A percentile compares a stretch with the other conserved stretches of the same genome.
Evolutionary conservation across 2,797 vertebrate species (phyloP).

Genomic region (Tinamus major): DNA sequence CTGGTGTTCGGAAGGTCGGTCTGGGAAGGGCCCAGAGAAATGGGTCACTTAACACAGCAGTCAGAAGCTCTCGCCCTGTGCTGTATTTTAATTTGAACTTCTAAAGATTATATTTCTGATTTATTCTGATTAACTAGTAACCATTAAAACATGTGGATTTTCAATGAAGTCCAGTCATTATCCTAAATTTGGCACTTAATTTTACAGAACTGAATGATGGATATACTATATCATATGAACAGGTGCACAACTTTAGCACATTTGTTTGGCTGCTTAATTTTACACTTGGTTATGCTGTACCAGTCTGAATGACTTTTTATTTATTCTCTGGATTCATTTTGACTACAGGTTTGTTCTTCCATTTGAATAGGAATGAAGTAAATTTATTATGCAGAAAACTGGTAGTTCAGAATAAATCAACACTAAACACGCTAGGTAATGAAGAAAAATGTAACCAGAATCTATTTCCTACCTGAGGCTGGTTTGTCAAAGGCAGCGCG

Average conservation of each 20-base stretch:
- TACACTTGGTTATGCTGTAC: neutral
- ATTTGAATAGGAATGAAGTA: neutral
- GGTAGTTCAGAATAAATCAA: neutral
- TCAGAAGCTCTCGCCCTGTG: neutral
- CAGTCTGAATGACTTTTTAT: neutral
- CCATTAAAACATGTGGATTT: neutral
- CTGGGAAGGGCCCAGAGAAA: neutral
- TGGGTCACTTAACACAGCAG: neutral
- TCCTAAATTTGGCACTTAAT: neutral
- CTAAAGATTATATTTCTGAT: neutral
- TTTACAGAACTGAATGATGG: neutral
- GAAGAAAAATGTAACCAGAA: neutral
- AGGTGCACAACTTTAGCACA: neutral
- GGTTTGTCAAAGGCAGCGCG: neutral
- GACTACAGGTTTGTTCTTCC: neutral
- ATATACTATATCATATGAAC: neutral
- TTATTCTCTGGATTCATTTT: neutral
- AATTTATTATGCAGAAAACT: neutral
- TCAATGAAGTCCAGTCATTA: neutral
- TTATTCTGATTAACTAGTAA: neutral
- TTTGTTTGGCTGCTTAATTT: neutral
- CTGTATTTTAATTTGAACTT: neutral
- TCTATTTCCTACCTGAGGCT: neutral
- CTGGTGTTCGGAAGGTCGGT: neutral
- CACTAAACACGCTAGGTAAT: neutral